Conservation (phyloP, 1,140 invertebrate species). For the Chymomyza costata region DNA sequence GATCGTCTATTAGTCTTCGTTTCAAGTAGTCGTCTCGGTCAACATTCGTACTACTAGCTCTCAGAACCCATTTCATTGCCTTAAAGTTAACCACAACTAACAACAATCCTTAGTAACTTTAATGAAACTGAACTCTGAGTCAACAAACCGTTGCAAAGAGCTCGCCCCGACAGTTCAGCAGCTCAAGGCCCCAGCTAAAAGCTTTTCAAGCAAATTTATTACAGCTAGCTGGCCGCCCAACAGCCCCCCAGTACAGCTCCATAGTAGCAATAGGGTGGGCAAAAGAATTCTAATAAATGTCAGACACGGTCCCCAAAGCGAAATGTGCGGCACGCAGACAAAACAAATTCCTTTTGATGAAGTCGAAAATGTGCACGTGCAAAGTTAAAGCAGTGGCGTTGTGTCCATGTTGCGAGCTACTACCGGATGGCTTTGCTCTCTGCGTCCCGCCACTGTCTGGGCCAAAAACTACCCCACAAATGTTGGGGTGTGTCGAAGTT, state of each 20-base stretch:
- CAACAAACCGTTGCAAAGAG: constrained; percentile 56
- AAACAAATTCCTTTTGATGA: constrained; percentile 70
- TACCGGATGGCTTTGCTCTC: not conserved
- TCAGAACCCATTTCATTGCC: no score
- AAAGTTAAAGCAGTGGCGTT: constrained; percentile 34
- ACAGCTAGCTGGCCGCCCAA: not conserved
- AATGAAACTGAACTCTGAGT: constrained; percentile 36
- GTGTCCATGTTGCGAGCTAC: no score
- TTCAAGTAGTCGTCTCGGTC: no score
- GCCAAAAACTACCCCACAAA: constrained; percentile 38
- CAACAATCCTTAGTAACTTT: constrained; percentile 54
- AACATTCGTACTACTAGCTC: no score
- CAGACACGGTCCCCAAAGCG: constrained; percentile 35
- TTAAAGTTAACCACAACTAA: no score
- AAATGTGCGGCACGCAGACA: constrained; percentile 23
- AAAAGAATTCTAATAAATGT: constrained; percentile 71
- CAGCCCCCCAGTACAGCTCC: not conserved
- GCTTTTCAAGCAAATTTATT: constrained; percentile 54
- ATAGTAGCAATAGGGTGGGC: not conserved
- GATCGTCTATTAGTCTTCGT: no score
- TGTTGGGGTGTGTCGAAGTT: constrained; percentile 58
- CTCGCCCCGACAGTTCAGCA: constrained; percentile 20
- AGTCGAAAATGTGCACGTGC: constrained; percentile 71
- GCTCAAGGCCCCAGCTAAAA: constrained; percentile 38
- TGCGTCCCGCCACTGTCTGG: constrained; percentile 18